Percentiles rank a stretch among this genome's conserved stretches.
phyloP scores from a whole-genome alignment of 2,888 invertebrate species.

The Sinhomidia bicolor region DNA sequence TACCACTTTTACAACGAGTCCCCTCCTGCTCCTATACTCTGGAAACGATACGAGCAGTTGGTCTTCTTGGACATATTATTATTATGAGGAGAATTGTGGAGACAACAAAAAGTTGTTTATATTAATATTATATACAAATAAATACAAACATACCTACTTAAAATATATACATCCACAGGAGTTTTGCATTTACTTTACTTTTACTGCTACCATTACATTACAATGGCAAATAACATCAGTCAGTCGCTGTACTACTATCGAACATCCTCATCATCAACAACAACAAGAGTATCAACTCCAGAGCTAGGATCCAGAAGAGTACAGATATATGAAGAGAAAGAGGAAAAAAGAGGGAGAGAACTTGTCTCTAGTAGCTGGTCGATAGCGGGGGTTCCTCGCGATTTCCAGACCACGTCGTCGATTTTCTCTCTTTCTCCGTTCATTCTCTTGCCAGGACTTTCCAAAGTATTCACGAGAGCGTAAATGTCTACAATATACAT shows the following conservation, averaged over 20 bases:
- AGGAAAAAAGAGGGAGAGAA: slow-evolving; percentile 27
- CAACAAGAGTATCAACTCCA: not conserved
- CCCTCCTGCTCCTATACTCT: not conserved
- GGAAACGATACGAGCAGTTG: not conserved
- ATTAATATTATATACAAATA: not conserved
- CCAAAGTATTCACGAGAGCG: slow-evolving; percentile 21
- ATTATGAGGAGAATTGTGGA: not conserved
- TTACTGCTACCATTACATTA: not conserved
- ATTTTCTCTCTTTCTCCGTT: slow-evolving; percentile 45
- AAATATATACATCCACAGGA: not conserved
- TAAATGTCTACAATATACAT: slow-evolving; percentile 25
- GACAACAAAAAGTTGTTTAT: not conserved
- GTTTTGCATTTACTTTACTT: not conserved
- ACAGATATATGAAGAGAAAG: slow-evolving; percentile 36
- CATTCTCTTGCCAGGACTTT: slow-evolving; percentile 19
- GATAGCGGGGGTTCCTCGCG: slow-evolving; percentile 73
- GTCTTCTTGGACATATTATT: not conserved
- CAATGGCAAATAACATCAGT: not conserved
- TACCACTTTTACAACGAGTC: not conserved
- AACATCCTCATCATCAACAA: not conserved
- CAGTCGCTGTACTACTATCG: not conserved
- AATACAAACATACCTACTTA: not conserved
- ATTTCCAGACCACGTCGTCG: slow-evolving; percentile 63
- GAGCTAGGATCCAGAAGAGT: not conserved
- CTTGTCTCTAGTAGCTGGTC: slow-evolving; percentile 73